Conservation (phyloP, 2,888 invertebrate genomes). For the Xestia c-nigrum region DNA sequence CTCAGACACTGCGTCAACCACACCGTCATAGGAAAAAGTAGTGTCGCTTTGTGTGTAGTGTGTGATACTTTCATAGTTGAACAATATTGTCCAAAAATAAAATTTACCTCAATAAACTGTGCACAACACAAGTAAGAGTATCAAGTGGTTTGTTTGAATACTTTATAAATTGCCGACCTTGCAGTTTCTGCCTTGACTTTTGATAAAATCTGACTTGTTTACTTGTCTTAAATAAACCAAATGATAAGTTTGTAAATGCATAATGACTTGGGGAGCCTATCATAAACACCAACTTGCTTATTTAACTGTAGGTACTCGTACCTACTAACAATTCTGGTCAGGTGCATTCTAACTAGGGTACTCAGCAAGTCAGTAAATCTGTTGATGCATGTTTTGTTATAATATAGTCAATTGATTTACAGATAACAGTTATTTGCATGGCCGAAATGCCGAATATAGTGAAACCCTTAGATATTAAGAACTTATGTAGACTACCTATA, state of each 20-base stretch:
- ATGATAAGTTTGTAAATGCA: constrained; percentile 28
- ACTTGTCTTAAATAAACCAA: constrained; percentile 35
- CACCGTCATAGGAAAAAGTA: not conserved
- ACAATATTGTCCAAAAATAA: not conserved
- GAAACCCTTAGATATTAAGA: too few relatives aligned
- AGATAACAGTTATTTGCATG: too few relatives aligned
- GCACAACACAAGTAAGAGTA: not conserved
- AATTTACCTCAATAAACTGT: constrained; percentile 3
- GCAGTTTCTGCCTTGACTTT: constrained; percentile 53
- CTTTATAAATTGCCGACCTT: constrained; percentile 10
- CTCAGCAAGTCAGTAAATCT: not conserved
- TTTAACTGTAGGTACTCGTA: not conserved
- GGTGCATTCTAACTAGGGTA: not conserved
- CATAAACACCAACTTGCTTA: not conserved
- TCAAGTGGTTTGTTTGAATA: constrained; percentile 14
- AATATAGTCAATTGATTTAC: not conserved
- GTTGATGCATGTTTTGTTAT: not conserved
- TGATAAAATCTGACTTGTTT: constrained; percentile 41
- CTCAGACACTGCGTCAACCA: too few relatives aligned
- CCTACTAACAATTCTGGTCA: not conserved
- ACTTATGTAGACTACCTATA: too few relatives aligned
- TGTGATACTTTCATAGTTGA: not conserved
- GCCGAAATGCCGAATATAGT: too few relatives aligned
- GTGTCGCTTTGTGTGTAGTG: not conserved
- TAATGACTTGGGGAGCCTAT: not conserved